Percentiles rank a stretch among this genome's conserved stretches.
These are phyloP conservation scores for Rugalucina vietnamica DNA, from an alignment of 2,888 invertebrate species.

Conservation along the genomic window DNA sequence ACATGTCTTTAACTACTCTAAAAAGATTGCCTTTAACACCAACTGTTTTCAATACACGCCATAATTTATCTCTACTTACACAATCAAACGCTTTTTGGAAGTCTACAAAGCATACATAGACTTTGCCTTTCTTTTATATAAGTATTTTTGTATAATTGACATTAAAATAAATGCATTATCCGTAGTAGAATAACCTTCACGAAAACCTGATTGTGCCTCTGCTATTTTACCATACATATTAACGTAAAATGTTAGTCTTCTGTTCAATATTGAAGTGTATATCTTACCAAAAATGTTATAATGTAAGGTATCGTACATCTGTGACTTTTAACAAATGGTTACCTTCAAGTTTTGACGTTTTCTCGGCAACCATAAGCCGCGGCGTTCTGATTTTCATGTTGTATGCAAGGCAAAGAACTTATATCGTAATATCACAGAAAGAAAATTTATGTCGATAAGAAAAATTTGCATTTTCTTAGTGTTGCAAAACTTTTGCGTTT, in stretches of 20 bases:
- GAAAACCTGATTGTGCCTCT: neutral
- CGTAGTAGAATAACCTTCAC: neutral
- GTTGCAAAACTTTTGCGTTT: too few relatives aligned
- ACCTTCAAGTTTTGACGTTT: too few relatives aligned
- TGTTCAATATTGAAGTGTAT: neutral
- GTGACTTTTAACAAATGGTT: too few relatives aligned
- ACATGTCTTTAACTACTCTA: neutral
- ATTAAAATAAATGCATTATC: neutral
- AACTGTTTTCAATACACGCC: neutral
- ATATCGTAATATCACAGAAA: too few relatives aligned
- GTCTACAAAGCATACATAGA: neutral
- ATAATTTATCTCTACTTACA: neutral
- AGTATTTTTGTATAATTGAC: neutral
- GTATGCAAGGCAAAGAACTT: too few relatives aligned
- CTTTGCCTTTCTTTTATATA: neutral
- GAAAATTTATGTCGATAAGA: too few relatives aligned
- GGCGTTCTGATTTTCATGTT: too few relatives aligned
- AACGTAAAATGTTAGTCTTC: neutral
- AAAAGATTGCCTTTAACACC: neutral
- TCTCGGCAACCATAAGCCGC: too few relatives aligned
- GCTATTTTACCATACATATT: neutral
- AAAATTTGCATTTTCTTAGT: too few relatives aligned
- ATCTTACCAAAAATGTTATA: too few relatives aligned
- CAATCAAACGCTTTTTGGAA: neutral
- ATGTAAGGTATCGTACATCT: too few relatives aligned